Evolutionary conservation across 2,888 invertebrate species (phyloP).

Genomic region (Rhopalosiphum nymphaeae): DNA sequence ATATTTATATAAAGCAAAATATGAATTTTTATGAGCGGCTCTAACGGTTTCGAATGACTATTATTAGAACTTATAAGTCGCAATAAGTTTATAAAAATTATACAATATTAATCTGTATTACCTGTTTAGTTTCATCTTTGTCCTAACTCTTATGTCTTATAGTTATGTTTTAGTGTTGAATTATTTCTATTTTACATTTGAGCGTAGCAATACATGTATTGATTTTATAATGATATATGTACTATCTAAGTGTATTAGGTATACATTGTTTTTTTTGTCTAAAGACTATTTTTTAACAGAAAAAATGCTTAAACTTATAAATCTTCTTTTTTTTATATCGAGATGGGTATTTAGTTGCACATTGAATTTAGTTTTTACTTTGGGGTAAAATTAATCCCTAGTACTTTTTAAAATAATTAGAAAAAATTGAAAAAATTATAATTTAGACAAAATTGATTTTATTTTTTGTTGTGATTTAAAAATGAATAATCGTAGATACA

Average conservation of each 20-base stretch:
- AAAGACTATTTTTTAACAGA: not conserved
- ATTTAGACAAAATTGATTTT: too few relatives aligned
- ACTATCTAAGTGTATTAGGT: not conserved
- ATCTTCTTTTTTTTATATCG: not conserved
- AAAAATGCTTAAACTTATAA: not conserved
- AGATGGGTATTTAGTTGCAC: not conserved
- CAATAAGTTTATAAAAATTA: not conserved
- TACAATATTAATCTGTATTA: not conserved
- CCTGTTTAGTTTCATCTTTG: not conserved
- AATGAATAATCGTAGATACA: too few relatives aligned
- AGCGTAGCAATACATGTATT: not conserved
- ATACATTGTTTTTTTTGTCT: not conserved
- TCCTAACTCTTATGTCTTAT: not conserved
- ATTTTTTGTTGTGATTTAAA: too few relatives aligned
- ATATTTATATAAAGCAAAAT: not conserved
- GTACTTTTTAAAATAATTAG: not conserved
- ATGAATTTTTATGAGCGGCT: not conserved
- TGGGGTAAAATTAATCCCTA: not conserved
- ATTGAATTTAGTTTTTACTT: not conserved
- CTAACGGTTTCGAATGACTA: not conserved
- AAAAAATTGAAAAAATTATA: not conserved
- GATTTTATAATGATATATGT: not conserved
- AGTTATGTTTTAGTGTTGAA: not conserved
- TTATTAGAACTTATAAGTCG: not conserved
- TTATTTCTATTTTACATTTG: not conserved